Evolutionary conservation across 2,888 invertebrate species (phyloP).

Genomic region (Andrena bicolor): DNA sequence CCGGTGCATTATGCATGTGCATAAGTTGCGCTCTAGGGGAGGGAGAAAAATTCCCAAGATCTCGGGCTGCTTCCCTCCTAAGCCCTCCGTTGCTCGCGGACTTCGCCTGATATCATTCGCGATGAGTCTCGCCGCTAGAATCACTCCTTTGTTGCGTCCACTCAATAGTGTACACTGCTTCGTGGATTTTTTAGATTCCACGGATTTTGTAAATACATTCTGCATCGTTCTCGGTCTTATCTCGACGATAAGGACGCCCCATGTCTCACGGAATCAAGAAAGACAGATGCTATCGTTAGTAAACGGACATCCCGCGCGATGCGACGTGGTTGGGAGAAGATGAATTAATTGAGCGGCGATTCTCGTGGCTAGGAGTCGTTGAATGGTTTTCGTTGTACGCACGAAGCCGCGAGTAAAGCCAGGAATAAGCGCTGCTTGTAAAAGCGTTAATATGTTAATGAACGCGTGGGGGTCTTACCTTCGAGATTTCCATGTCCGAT

Average conservation of each 20-base stretch:
- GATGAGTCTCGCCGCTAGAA: background rate
- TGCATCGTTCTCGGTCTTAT: too few relatives aligned
- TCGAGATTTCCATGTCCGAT: constrained; percentile 73
- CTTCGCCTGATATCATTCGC: background rate
- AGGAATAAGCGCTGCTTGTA: constrained; percentile 56
- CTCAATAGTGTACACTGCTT: too few relatives aligned
- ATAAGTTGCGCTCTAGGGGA: constrained; percentile 46
- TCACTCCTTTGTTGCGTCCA: too few relatives aligned
- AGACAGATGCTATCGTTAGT: too few relatives aligned
- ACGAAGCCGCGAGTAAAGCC: constrained; percentile 25
- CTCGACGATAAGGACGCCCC: too few relatives aligned
- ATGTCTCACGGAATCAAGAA: too few relatives aligned
- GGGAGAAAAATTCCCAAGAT: constrained; percentile 2
- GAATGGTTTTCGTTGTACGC: constrained; percentile 40
- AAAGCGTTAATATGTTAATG: constrained; percentile 77
- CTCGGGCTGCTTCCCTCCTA: constrained; percentile 3
- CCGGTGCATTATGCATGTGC: constrained; percentile 65
- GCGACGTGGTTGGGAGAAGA: background rate
- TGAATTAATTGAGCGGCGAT: background rate
- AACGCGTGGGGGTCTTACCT: constrained; percentile 72
- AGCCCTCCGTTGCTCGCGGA: constrained; percentile 3
- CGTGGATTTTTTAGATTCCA: too few relatives aligned
- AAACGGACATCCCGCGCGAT: background rate
- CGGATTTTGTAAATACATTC: too few relatives aligned
- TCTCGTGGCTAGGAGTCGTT: constrained; percentile 17